These are phyloP conservation scores for Erebia palarica DNA, from an alignment of 2,888 invertebrate species.

Conservation along the genomic window DNA sequence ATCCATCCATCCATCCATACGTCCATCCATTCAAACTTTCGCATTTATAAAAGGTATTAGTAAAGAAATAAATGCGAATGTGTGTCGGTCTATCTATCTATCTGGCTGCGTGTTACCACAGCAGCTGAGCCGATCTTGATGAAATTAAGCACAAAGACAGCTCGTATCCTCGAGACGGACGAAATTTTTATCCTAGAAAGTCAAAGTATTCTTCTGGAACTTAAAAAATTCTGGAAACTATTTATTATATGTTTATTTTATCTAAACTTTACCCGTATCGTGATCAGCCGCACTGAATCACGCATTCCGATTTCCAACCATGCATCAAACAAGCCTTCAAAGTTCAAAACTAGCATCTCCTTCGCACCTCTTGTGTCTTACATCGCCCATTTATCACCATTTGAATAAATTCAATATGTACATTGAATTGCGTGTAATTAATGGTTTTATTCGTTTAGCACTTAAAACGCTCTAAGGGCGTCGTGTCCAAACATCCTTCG, in stretches of 20 bases:
- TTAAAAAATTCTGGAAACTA: too few relatives aligned
- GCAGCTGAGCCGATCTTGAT: too few relatives aligned
- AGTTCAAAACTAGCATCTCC: constrained; percentile 46
- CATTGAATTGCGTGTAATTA: constrained; percentile 82
- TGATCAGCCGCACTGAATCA: constrained; percentile 60
- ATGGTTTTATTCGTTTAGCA: constrained; percentile 83
- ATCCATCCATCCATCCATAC: too few relatives aligned
- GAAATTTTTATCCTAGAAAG: too few relatives aligned
- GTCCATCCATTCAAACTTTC: too few relatives aligned
- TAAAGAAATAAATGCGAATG: too few relatives aligned
- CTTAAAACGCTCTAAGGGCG: constrained; percentile 80
- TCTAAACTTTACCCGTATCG: constrained; percentile 33
- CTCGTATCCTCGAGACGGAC: too few relatives aligned
- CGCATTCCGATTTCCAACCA: constrained; percentile 61
- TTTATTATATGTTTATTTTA: background rate
- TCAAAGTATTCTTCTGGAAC: too few relatives aligned
- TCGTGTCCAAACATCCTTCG: constrained; percentile 75
- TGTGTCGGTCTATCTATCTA: too few relatives aligned
- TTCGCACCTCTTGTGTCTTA: constrained; percentile 74
- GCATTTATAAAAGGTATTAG: too few relatives aligned
- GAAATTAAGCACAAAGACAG: too few relatives aligned
- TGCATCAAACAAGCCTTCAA: constrained; percentile 46
- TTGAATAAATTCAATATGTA: constrained; percentile 83
- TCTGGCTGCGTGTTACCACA: too few relatives aligned
- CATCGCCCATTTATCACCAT: constrained; percentile 77